Evolutionary conservation across 2,113 vertebrate genomes (phyloP), one percentile per base, ranked within the genome.

Genomic region (Hippocampus zosterae): DNA sequence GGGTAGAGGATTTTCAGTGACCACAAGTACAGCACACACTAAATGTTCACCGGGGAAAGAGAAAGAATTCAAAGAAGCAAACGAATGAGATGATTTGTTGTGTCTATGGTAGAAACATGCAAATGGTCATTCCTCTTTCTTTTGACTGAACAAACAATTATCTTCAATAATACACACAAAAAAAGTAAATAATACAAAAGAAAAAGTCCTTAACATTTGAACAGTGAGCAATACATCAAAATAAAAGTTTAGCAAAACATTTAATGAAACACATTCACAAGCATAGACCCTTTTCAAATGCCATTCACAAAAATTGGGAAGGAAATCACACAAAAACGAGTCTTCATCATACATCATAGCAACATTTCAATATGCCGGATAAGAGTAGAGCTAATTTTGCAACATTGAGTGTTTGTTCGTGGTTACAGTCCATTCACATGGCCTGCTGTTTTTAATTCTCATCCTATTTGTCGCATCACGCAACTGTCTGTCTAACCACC

Each of bases 1-100:
- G 93, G 93, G 86, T 94, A 94, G 79, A 94, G 91, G 89, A 92
- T 93, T 87, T 94, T 94, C 90, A 94, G 86, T 11, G 93, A 92
- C 93, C 93, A 94, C 75, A 94, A 90, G 88, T 94, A 94, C 63
- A 93, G 79, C 84, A 93, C 92, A 73, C 92, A 93, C 93, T 93
- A 52, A 63, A 78, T 42, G 71, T 62, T 68, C 55, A 80, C 8
- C 40, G 60, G 25, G 72, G 29, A 23, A 53, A n/a, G 29, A 82
- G 27, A 76, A 25, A 71, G 18, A 8, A 76, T 8, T 15, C 18
- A 55, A 66, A 66, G 3, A 46, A 41, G 16, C 29, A n/a, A 23
- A 42, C 7, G 2, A 23, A 64, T 42, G 21, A n/a, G 11, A 64
- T 5, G n/a, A 12, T n/a, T 6, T 44, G 13, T 15, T 19, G 57